Evolutionary conservation across 2,797 vertebrate genomes (phyloP).

Genomic region (Denticeps clupeoides): DNA sequence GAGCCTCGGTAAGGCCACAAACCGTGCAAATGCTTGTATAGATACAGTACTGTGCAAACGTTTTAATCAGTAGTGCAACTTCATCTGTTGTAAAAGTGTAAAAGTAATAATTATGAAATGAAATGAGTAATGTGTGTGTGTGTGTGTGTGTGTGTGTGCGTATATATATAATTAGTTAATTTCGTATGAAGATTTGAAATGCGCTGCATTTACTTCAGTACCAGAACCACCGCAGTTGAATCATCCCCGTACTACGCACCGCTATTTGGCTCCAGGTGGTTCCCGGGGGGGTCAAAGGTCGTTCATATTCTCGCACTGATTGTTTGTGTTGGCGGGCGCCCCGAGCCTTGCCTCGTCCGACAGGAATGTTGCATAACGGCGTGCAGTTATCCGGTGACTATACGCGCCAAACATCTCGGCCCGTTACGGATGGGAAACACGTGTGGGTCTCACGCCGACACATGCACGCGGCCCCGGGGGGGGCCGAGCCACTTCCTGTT

Average conservation of each 20-base stretch:
- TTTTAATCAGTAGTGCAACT: no score
- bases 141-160: no score
- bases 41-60: no score
- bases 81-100: no score
- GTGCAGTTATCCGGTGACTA: conserved; percentile 24
- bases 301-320: conserved; percentile 23
- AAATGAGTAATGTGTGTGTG: no score
- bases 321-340: conserved; percentile 21
- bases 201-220: no score
- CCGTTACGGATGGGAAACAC: conserved; percentile 30
- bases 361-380: conserved; percentile 26
- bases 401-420: conserved; percentile 19
- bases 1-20: no score
- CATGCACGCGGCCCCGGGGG: background rate
- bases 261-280: conserved; percentile 9
- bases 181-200: no score
- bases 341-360: conserved; percentile 16
- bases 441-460: conserved; percentile 7
- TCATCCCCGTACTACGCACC: background rate
- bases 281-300: conserved; percentile 14
- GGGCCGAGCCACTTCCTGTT: conserved; percentile 7
- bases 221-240: no score
- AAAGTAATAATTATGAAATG: no score
- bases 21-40: no score
- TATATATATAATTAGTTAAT: no score